Evolutionary conservation across 1,140 invertebrate species (phyloP), one percentile per base, ranked within the genome.

Genomic region (Drosophila carrolli): DNA sequence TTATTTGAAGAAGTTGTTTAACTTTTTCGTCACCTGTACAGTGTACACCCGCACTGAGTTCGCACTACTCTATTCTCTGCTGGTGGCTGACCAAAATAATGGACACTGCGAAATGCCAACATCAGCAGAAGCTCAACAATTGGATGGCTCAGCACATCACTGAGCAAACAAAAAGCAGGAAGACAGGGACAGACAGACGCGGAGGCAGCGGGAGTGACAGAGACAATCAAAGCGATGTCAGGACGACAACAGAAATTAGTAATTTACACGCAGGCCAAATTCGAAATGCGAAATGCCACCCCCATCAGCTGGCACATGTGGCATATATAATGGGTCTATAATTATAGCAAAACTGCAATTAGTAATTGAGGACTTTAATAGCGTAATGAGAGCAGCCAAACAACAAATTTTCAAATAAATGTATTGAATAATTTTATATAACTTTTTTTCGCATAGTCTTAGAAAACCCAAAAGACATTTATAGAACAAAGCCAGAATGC

Each of bases 191-290:
- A 55, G 46, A 56, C 6, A 55, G 43, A 14, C 40, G 19, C 41
- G 48, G 47, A 43, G 19, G 19, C 23, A 16, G 48, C 4, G 63
- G n/a, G 50, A 57, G 43, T 19, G 63, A 57, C 59, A 65, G 37
- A 27, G 59, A 41, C 65, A 79, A 83, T 84, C 71, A 75, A 61
- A 83, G 57, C 50, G 60, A 78, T 44, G 75, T 47, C 47, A 63
- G 58, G 40, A 55, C 58, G 68, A 88, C 78, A 73, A 60, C 57
- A 51, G 63, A 62, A 89, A 88, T 88, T 88, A 88, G 59, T 80
- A 88, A 88, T 88, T 88, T 88, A 80, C 79, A 88, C 82, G 70
- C 65, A 50, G 74, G 53, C 67, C 65, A 59, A 60, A 78, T 75
- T 37, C 54, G 59, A 75, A 54, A 67, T 60, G 55, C 56, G 37